Conservation (phyloP, 2,113 vertebrate species). For the Trichechus manatus region DNA sequence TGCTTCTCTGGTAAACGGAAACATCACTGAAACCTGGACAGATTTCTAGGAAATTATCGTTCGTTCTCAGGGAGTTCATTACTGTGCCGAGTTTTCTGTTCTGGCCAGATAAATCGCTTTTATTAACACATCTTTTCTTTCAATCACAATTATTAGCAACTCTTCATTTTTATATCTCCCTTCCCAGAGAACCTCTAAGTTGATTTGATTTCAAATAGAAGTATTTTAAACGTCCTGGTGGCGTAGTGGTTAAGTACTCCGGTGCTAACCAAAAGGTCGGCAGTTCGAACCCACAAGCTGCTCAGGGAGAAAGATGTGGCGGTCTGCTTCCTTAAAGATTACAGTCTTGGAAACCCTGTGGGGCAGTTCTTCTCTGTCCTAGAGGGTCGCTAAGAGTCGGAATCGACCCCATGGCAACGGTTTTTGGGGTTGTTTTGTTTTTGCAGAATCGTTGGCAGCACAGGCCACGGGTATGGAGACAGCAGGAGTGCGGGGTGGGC, state of each 20-base stretch:
- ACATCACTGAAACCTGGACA: not conserved
- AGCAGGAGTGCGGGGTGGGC: not conserved
- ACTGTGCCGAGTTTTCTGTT: not conserved
- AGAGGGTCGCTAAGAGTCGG: no score
- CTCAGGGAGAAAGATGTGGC: no score
- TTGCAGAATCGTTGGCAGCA: no score
- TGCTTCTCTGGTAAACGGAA: not conserved
- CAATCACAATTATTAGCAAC: no score
- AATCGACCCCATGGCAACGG: not conserved
- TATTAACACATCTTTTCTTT: not conserved
- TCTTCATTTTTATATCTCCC: not conserved
- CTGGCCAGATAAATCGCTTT: not conserved
- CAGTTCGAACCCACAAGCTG: not conserved
- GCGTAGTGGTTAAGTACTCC: no score
- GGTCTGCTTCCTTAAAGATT: no score
- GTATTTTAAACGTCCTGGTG: not conserved
- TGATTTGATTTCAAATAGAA: not conserved
- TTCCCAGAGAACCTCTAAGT: not conserved
- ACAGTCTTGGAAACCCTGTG: not conserved
- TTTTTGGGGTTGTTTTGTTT: not conserved
- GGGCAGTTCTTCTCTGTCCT: no score
- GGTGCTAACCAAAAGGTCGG: not conserved
- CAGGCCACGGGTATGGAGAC: accelerated
- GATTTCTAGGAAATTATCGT: not conserved
- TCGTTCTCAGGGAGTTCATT: not conserved